Percentiles rank a stretch among this genome's conserved stretches.
Evolutionary conservation across 2,113 vertebrate genomes (phyloP).

Genomic region (Calyptommatus sinebrachiatus): DNA sequence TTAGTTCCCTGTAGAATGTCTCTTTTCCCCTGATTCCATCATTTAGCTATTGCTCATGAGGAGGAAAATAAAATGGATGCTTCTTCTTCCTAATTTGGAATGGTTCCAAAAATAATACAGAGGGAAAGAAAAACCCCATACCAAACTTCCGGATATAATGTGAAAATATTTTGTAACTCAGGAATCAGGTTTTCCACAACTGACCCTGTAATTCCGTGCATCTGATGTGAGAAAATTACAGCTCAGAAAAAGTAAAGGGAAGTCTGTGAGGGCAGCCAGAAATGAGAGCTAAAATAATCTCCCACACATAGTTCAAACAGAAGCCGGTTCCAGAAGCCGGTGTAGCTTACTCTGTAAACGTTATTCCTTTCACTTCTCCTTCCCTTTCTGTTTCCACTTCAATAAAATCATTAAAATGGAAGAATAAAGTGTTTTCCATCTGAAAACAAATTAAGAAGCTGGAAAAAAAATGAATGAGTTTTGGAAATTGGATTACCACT

Average conservation of each 20-base stretch:
- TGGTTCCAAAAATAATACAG: constrained; percentile 19
- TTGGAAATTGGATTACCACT: too few species aligned
- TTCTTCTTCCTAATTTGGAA: constrained; percentile 38
- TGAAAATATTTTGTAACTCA: constrained; percentile 40
- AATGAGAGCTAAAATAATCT: constrained; percentile 1
- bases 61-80: not conserved
- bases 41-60: not conserved
- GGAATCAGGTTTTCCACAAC: constrained; percentile 27
- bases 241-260: constrained; percentile 17
- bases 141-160: constrained; percentile 4
- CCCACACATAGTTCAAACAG: not conserved
- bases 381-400: not conserved
- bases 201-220: not conserved
- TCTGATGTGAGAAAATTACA: not conserved
- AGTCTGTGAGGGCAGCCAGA: not conserved
- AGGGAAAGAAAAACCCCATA: constrained; percentile 19
- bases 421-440: not conserved
- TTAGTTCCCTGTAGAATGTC: not conserved
- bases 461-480: too few species aligned
- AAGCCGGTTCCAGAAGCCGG: not conserved
- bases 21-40: not conserved
- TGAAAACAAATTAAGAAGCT: not conserved
- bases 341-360: not conserved
- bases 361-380: not conserved
- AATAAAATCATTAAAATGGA: not conserved